These are phyloP conservation scores for Fregetta grallaria DNA, from an alignment of 2,113 vertebrate genomes.

Conservation along the genomic window DNA sequence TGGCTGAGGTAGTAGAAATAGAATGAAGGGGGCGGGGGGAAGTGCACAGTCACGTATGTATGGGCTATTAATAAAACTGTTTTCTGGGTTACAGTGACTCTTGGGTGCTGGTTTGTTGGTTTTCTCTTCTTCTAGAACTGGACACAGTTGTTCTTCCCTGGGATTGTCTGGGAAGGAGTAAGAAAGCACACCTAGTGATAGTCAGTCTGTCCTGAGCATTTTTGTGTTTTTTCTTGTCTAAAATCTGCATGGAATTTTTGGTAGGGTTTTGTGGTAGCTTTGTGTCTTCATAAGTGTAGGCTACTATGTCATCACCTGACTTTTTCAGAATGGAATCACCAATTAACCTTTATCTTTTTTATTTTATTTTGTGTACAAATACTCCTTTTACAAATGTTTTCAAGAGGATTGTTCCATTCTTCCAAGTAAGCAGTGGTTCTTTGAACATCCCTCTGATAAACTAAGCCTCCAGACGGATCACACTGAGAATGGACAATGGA, in stretches of 20 bases:
- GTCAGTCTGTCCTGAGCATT: accelerated
- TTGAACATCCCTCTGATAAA: background rate
- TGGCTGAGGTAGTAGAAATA: background rate
- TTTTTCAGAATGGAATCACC: background rate
- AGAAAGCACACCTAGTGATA: background rate
- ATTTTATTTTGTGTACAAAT: background rate
- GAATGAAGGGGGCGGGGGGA: background rate
- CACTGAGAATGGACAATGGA: background rate
- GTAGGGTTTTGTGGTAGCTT: background rate
- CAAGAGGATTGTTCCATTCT: background rate
- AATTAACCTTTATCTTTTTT: background rate
- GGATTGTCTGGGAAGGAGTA: background rate
- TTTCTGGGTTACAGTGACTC: background rate
- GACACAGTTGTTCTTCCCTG: background rate
- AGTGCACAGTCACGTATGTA: accelerated
- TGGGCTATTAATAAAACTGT: background rate
- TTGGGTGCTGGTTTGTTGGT: background rate
- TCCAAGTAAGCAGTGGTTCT: background rate
- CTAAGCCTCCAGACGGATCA: background rate
- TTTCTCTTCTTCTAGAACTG: background rate
- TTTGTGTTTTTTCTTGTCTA: background rate
- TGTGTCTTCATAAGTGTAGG: background rate
- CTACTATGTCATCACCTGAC: background rate
- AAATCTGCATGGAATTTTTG: background rate
- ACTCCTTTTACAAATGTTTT: background rate